Base-by-base conservation (phyloP, 2,113 vertebrate species). In the Sciurus niger region DNA sequence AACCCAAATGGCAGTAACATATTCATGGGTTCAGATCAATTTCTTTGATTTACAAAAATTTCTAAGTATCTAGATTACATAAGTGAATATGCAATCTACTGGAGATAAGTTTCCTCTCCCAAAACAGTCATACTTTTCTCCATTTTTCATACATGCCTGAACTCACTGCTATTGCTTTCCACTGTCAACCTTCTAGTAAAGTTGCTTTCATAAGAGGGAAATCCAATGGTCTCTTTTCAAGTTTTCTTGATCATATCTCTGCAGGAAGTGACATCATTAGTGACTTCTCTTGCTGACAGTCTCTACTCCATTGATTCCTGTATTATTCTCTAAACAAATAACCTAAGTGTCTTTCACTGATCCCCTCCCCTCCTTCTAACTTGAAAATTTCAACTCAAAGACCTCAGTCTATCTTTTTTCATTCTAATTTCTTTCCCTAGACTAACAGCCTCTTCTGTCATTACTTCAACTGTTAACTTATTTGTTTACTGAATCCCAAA, bases 201-300 rank as follows among this genome's bases (percentile, higher is more conserved):
- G 11, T 34, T 78, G 51, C 16, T 60, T 65, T 87, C 30, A 16
- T 37, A 48, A 43, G 0, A 20, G 63, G 84, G 9, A 80, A 80
- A 87, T n/a, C 16, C 51, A 93, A 67, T 18, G n/a, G 55, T 73
- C 68, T 85, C 34, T 93, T 34, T 77, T 93, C 37, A 79, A 20
- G 25, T 76, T 28, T 34, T 84, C 24, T 82, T 28, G 18, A 89
- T 73, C 10, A 40, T 34, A 65, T 13, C 18, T 53, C 24, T 25
- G 12, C 46, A n/a, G 13, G 43, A 94, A 82, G 30, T 78, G 8
- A 55, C 43, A n/a, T 40, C 43, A 93, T 22, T 37, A 67, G 60
- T 77, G 28, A 85, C 43, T 63, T 28, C 28, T 72, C n/a, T 68
- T 78, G n/a, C 17, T 58, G 22, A 87, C 30, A 93, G 53, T 74